Base-by-base conservation (phyloP, 2,888 invertebrate species). In the Beris chalybata region DNA sequence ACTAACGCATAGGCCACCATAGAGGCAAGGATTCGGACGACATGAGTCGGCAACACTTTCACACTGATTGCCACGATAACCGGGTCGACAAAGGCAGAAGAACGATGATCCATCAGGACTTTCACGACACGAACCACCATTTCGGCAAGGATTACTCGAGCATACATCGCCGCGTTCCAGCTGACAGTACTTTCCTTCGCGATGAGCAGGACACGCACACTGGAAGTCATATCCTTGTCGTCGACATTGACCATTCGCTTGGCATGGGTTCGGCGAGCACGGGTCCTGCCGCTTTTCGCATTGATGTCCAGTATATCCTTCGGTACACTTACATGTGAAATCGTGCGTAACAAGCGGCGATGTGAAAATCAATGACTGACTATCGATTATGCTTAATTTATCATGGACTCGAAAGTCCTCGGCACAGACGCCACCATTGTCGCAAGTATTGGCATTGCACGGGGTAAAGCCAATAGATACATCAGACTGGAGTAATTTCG, bases 281-380 rank as follows among this genome's bases (percentile, higher is more conserved):
- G 97, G 97, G 82, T 95, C 94, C 82, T 93, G 93, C 6, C 92
- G 85, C 74, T 89, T 89, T 74, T 92, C 91, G 78, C 95, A 95
- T 68, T 88, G 86, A 1, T 84, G 83, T 0, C 95, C 95, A 12
- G 89, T 91, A 76, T 91, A 95, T 52, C 93, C 93, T 70, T 91
- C 90, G 0, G 87, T 85, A 76, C 95, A 95, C 70, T 88, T 87
- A 77, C 95, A 95, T 4, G 82, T 84, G 76, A 89, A 91, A 71
- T 91, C 90, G 76, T 93, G 90, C 7, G 85, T 83, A 0, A 96
- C 86, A 50, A 87, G 80, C 0, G 95, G 94, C 0, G 93, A 91
- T 22, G 95, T 92, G 55, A 96, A 85, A 43, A 96, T 89, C 13
- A 95, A 81, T 22, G 87, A 85, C 53, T 90, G 88, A 73, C 93